Evolutionary conservation across 2,888 invertebrate genomes (phyloP).

Genomic region (Orthosia cruda): DNA sequence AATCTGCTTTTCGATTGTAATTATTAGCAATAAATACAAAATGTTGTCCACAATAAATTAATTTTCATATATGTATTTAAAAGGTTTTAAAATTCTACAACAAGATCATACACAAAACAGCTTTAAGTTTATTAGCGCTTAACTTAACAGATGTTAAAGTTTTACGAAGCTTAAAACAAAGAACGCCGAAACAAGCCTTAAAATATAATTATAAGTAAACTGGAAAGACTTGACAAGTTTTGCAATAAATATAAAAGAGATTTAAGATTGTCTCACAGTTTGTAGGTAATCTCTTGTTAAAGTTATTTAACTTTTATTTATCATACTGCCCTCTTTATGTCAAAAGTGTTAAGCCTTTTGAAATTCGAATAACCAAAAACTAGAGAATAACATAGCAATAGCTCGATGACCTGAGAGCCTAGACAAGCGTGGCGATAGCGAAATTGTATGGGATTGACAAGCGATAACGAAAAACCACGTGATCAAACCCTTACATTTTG

Average conservation of each 20-base stretch:
- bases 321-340: neutral
- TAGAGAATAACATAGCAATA: too few species aligned
- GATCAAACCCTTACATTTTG: too few species aligned
- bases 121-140: constrained; percentile 10
- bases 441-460: too few species aligned
- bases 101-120: neutral
- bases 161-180: constrained; percentile 25
- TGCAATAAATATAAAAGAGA: constrained; percentile 24
- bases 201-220: constrained; percentile 14
- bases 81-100: too few species aligned
- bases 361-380: neutral
- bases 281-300: neutral
- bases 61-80: too few species aligned
- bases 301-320: neutral
- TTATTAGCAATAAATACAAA: too few species aligned
- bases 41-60: neutral
- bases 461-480: too few species aligned
- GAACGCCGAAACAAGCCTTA: neutral
- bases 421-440: too few species aligned
- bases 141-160: constrained; percentile 9
- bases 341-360: neutral
- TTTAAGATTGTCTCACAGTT: neutral
- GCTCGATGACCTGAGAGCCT: too few species aligned
- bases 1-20: too few species aligned
- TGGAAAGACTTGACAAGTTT: constrained; percentile 18